Percentiles rank a stretch among this genome's conserved stretches.
Evolutionary conservation across 2,113 vertebrate genomes (phyloP).

Genomic region (Mobula birostris): DNA sequence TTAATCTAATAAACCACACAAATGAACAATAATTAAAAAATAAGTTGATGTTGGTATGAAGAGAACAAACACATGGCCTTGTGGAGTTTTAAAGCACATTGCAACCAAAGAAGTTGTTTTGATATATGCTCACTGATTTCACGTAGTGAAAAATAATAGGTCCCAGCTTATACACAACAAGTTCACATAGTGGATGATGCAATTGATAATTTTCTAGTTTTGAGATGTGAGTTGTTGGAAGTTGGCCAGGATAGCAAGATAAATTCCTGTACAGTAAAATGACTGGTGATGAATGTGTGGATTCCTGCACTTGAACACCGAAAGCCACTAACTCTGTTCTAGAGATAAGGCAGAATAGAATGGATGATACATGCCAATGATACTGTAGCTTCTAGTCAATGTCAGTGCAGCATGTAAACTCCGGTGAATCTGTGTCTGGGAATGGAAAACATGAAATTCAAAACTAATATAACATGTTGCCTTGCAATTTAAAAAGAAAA

Average conservation of each 20-base stretch:
- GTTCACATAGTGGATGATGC: background rate
- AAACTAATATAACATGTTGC: background rate
- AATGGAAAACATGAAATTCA: background rate
- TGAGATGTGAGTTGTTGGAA: background rate
- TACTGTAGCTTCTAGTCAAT: background rate
- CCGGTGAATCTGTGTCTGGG: background rate
- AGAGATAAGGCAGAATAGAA: background rate
- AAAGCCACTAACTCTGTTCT: background rate
- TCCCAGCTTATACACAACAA: background rate
- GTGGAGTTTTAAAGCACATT: too few relatives aligned
- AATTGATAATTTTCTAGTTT: background rate
- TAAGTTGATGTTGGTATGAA: too few relatives aligned
- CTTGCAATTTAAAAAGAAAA: background rate
- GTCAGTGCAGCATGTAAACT: background rate
- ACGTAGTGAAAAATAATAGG: too few relatives aligned
- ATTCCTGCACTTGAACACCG: background rate
- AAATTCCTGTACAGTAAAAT: background rate
- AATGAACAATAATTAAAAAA: background rate
- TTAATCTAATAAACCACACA: background rate
- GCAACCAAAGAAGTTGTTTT: too few relatives aligned
- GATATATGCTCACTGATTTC: too few relatives aligned
- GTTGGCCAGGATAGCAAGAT: background rate
- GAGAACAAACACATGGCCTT: too few relatives aligned
- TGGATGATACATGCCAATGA: background rate
- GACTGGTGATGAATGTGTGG: background rate